Evolutionary conservation across 2,797 vertebrate genomes (phyloP), one percentile per base, ranked within the genome.

Genomic region (Helarctos malayanus): DNA sequence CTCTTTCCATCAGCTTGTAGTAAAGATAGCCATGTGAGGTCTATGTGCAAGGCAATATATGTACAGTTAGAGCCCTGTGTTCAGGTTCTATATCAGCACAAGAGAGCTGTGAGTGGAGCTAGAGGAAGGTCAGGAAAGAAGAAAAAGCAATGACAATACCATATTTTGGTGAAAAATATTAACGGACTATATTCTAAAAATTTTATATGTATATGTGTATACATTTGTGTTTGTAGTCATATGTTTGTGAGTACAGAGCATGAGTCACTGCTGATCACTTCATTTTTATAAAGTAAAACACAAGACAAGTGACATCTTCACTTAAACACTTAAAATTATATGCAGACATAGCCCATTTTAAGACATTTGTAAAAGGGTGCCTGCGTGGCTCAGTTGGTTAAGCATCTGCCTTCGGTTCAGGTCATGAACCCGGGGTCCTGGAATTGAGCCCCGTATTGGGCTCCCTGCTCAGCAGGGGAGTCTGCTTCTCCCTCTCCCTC

Each of bases 81-180:
- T n/a, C 18, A n/a, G 65, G 14, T 13, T 85, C 1, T 47, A 9
- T 5, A 4, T 82, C 27, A 76, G 49, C 16, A 4, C 14, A 32
- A 41, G 16, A 15, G 5, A 85, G 18, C 49, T 79, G 1, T 8
- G 59, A 79, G 8, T n/a, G 10, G 7, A 94, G n/a, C 8, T 13
- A 92, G 32, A 80, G 15, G 32, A 69, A 82, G 75, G 15, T 78
- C 41, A 95, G 16, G 15, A 92, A 92, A 94, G 25, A 49, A 47
- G 2, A 15, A 41, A 75, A 63, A 63, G n/a, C 56, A 91, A 85
- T 61, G 38, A 91, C 41, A 88, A 16, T 73, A 7, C 10, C 27
- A 79, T 79, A 52, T 47, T 81, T 88, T 76, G 10, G 16, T 15
- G 6, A 63, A 96, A 93, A 41, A 14, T 18, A 89, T 80, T 80